Base-by-base conservation (phyloP, 2,888 invertebrate genomes). In the Fabriciana adippe region DNA sequence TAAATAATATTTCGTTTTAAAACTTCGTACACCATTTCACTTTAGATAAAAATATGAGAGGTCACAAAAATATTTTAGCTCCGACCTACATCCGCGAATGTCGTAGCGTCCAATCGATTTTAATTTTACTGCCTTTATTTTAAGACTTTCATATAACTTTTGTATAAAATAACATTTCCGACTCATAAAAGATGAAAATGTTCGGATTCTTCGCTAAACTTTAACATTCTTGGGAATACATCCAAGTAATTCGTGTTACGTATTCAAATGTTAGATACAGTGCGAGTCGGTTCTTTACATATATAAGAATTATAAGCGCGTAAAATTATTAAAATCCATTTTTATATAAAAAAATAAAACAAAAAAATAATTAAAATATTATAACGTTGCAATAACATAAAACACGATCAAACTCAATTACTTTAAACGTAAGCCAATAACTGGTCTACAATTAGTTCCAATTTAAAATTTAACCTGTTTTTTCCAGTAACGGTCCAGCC, bases 401-500 rank as follows among this genome's bases (percentile, higher is more conserved):
- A 55, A 51, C 35, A 41, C 35, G 8, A 41, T 41, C 11, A 41
- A 35, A 35, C 8, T 35, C 0, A 41, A 41, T 41, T 41, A 41
- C 35, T 41, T 41, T 41, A 41, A 11, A 41, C 35, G 35, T 11
- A 11, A 41, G 8, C 6, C 6, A 8, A 8, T 6, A 35, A 8
- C 8, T 2, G 18, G 31, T 31, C 6, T 31, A 5, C 31, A 31
- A 35, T 55, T 13, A 3, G 31, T 16, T 16, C 16, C 13, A 4
- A 13, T 45, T 31, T 21, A 18, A 14, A 15, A 26, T 35, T 48
- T 26, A 47, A 50, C 69, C 56, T 51, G 11, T 66, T 47, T 55
- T 68, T 76, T 76, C 56, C 75, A 83, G 79, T 80, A 80, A 82
- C 73, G 85, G 82, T 88, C 83, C 91, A 92, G 90, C 85, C 89